Percentiles rank a stretch among this genome's conserved stretches.
Conservation (phyloP, 2,888 invertebrate species). For the Julus scanicus region DNA sequence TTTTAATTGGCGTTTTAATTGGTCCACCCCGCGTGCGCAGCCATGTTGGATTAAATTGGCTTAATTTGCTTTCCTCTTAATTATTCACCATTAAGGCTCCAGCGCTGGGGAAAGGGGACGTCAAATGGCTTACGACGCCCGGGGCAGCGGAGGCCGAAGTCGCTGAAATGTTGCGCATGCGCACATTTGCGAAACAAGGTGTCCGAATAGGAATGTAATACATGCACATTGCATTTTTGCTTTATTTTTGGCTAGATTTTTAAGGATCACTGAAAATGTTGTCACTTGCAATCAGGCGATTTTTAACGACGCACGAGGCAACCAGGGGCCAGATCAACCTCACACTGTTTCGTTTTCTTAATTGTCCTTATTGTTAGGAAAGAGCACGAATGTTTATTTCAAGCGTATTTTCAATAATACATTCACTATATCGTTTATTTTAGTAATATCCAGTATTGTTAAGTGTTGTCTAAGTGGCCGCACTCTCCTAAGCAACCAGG, state of each 20-base stretch:
- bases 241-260: no score
- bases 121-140: neutral
- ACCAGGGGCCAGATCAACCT: no score
- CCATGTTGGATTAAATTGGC: slow-evolving; percentile 33
- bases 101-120: neutral
- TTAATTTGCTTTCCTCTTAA: slow-evolving; percentile 4
- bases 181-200: neutral
- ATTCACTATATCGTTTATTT: neutral
- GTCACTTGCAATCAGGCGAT: no score
- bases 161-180: no score
- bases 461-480: neutral
- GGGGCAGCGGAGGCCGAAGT: neutral
- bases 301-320: no score
- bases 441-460: neutral
- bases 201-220: neutral
- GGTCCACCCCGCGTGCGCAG: slow-evolving; percentile 18
- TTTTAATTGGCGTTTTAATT: slow-evolving; percentile 30
- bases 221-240: no score
- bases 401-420: no score
- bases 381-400: no score
- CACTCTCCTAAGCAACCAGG: neutral
- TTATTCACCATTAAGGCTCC: slow-evolving; percentile 3
- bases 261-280: no score
- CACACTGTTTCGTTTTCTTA: no score
- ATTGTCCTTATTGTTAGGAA: no score